phyloP scores from a whole-genome alignment of 2,888 invertebrate genomes.

The Apamea anceps region DNA sequence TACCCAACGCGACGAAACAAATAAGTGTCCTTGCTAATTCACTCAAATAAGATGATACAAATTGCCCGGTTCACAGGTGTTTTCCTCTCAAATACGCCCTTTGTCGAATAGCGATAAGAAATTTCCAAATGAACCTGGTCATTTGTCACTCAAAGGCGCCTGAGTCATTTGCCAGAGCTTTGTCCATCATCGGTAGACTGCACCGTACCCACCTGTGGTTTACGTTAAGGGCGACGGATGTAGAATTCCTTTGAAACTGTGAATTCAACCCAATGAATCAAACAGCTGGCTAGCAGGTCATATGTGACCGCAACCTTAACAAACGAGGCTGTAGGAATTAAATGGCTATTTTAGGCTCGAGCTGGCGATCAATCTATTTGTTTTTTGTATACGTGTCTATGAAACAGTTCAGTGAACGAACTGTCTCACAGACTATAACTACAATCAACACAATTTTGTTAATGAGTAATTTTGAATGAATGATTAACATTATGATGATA shows the following conservation, averaged over 20 bases:
- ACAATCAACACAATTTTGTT: neutral
- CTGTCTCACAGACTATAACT: neutral
- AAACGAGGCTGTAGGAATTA: slow-evolving; percentile 6
- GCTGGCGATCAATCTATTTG: neutral
- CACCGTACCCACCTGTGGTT: neutral
- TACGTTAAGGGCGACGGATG: neutral
- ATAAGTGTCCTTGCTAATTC: neutral
- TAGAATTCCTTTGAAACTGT: slow-evolving; percentile 32
- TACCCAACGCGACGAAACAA: neutral
- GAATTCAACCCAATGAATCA: slow-evolving; percentile 25
- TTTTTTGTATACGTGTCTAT: neutral
- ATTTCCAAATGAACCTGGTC: neutral
- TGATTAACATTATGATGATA: neutral
- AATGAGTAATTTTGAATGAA: neutral
- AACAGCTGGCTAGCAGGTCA: neutral
- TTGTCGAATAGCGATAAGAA: neutral
- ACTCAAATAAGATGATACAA: neutral
- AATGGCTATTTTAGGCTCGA: slow-evolving; percentile 9
- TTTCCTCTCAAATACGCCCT: no score
- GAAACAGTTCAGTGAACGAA: neutral
- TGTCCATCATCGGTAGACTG: neutral
- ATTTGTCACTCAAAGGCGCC: slow-evolving; percentile 2
- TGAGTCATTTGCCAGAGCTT: neutral
- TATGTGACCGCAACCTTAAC: neutral
- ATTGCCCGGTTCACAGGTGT: neutral